Percentiles rank a stretch among this genome's conserved stretches.
These are phyloP conservation scores for Meiosimyza platycephala DNA, from an alignment of 2,888 invertebrate genomes.

Conservation along the genomic window DNA sequence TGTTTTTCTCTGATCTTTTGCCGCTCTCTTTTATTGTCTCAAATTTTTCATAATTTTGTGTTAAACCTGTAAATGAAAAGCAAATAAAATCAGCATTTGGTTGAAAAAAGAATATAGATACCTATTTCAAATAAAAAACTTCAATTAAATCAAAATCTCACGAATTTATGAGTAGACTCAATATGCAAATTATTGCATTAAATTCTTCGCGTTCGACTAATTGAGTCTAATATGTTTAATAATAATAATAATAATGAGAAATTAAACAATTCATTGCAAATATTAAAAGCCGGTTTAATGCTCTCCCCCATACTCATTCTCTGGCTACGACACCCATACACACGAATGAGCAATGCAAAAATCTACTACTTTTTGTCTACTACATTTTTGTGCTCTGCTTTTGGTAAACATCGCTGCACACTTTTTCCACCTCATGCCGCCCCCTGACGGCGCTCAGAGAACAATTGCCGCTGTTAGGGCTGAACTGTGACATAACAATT, in stretches of 20 bases:
- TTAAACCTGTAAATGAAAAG: slow-evolving; percentile 72
- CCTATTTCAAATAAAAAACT: too few relatives aligned
- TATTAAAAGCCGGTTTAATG: slow-evolving; percentile 12
- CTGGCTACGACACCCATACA: background rate
- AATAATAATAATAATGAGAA: background rate
- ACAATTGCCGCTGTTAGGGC: background rate
- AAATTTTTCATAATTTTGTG: slow-evolving; percentile 84
- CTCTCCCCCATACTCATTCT: background rate
- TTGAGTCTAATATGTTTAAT: too few relatives aligned
- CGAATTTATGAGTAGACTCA: slow-evolving; percentile 7
- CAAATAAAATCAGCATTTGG: slow-evolving; percentile 34
- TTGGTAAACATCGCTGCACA: slow-evolving; percentile 13
- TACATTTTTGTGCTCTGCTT: background rate
- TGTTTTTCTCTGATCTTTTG: slow-evolving; percentile 76
- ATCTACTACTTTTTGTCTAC: slow-evolving; percentile 23
- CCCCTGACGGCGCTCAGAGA: background rate
- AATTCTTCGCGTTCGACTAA: background rate
- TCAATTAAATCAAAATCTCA: background rate
- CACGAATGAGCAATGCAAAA: background rate
- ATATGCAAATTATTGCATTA: slow-evolving; percentile 7
- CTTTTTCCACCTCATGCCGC: slow-evolving; percentile 24
- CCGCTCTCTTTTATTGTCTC: slow-evolving; percentile 79
- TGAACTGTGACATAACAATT: slow-evolving; percentile 60
- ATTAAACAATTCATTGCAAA: slow-evolving; percentile 3
- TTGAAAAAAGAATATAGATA: background rate